Evolutionary conservation across 1,140 invertebrate genomes (phyloP).

Genomic region (Metopolophium dirhodum): DNA sequence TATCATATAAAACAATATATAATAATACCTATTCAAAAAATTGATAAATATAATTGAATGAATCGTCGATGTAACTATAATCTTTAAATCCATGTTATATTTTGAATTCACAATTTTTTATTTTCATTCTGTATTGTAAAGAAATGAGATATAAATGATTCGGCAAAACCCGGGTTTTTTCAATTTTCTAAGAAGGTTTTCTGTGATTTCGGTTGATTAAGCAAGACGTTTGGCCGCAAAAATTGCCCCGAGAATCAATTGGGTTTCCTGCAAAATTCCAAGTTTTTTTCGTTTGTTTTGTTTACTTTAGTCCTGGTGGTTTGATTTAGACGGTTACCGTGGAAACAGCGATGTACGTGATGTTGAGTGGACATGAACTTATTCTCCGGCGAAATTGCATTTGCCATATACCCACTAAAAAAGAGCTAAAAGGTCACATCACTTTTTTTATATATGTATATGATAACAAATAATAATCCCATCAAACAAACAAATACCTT

Average conservation of each 20-base stretch:
- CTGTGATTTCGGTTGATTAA: conserved; percentile 48
- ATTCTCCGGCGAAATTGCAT: conserved; percentile 37
- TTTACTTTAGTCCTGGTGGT: conserved; percentile 44
- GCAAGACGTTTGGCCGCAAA: conserved; percentile 39
- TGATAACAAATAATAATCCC: neutral
- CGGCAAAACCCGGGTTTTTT: neutral
- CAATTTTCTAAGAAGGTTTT: conserved; percentile 25
- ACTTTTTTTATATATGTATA: neutral
- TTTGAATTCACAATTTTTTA: neutral
- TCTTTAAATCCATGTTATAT: neutral
- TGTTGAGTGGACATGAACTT: conserved; percentile 47
- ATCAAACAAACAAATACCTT: neutral
- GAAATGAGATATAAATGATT: neutral
- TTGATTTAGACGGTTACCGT: conserved; percentile 52
- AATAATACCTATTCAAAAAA: neutral
- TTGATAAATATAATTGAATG: neutral
- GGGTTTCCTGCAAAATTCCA: neutral
- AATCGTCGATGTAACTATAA: neutral
- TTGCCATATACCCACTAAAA: neutral
- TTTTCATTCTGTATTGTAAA: neutral
- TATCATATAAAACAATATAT: neutral
- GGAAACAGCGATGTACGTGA: conserved; percentile 45
- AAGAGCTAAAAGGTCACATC: neutral
- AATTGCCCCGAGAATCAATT: conserved; percentile 43
- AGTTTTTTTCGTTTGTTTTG: conserved; percentile 44